Conservation (phyloP, 2,797 vertebrate genomes). For the Tinamus major region DNA sequence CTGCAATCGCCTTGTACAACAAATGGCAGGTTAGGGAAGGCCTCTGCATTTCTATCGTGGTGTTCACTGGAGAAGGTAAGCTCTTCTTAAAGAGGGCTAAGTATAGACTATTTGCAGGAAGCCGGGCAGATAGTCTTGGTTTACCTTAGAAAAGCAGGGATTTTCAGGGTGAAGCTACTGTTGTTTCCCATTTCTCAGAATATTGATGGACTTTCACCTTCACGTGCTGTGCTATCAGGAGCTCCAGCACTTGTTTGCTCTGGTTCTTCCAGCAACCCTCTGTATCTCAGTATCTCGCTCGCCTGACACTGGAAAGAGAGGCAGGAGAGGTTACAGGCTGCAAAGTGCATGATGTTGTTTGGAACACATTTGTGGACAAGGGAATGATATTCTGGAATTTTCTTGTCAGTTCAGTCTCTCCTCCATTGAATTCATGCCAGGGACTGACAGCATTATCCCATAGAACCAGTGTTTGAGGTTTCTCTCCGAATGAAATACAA, state of each 20-base stretch:
- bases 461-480: not conserved
- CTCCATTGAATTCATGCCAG: not conserved
- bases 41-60: not conserved
- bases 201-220: slow-evolving; percentile 24
- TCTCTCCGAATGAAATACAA: not conserved
- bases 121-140: not conserved
- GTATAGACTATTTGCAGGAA: not conserved
- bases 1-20: not conserved
- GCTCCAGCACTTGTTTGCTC: not conserved
- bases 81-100: not conserved
- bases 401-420: not conserved
- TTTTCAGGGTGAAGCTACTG: slow-evolving; percentile 6
- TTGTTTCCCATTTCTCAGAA: slow-evolving; percentile 48
- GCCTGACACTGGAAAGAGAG: not conserved
- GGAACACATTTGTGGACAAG: slow-evolving; percentile 22
- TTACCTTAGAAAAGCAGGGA: not conserved
- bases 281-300: not conserved
- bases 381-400: not conserved
- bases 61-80: not conserved
- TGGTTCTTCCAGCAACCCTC: not conserved
- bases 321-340: not conserved
- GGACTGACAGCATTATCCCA: not conserved
- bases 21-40: not conserved
- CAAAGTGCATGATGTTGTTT: slow-evolving; percentile 34
- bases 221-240: not conserved